Evolutionary conservation across 1,140 invertebrate genomes (phyloP).

Genomic region (Drosophila saltans): DNA sequence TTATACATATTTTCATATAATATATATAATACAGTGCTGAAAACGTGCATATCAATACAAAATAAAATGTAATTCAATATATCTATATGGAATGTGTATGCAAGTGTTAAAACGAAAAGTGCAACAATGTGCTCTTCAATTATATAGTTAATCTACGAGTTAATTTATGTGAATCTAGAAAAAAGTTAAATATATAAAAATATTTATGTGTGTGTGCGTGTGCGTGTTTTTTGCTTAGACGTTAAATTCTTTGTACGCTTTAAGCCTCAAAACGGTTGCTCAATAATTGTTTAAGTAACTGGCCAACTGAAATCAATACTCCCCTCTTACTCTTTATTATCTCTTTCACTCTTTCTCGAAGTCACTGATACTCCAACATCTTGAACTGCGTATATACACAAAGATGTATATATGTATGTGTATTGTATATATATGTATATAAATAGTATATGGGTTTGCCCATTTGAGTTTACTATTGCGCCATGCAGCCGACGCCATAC

Average conservation of each 20-base stretch:
- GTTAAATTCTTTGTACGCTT: slow-evolving; percentile 6
- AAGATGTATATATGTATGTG: slow-evolving; percentile 4
- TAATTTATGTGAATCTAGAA: neutral
- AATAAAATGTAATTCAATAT: slow-evolving; percentile 44
- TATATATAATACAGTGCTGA: slow-evolving; percentile 20
- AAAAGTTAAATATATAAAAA: neutral
- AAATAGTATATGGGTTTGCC: slow-evolving; percentile 46
- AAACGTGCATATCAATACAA: slow-evolving; percentile 27
- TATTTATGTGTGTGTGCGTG: neutral
- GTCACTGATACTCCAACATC: neutral
- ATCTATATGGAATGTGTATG: slow-evolving; percentile 1
- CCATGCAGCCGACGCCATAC: slow-evolving; percentile 63
- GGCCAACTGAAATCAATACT: slow-evolving; percentile 3
- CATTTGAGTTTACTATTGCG: slow-evolving; percentile 66
- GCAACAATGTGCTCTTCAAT: neutral
- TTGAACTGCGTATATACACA: slow-evolving; percentile 5
- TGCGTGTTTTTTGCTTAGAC: neutral
- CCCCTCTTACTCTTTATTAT: neutral
- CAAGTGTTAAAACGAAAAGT: neutral
- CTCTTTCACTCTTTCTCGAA: slow-evolving; percentile 18
- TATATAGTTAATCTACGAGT: neutral
- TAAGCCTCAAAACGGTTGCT: slow-evolving; percentile 1
- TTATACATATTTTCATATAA: slow-evolving; percentile 35
- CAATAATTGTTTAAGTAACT: slow-evolving; percentile 15
- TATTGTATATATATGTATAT: slow-evolving; percentile 9